Conservation (phyloP, 1,140 invertebrate genomes). For the Tetragonula clypearis region DNA sequence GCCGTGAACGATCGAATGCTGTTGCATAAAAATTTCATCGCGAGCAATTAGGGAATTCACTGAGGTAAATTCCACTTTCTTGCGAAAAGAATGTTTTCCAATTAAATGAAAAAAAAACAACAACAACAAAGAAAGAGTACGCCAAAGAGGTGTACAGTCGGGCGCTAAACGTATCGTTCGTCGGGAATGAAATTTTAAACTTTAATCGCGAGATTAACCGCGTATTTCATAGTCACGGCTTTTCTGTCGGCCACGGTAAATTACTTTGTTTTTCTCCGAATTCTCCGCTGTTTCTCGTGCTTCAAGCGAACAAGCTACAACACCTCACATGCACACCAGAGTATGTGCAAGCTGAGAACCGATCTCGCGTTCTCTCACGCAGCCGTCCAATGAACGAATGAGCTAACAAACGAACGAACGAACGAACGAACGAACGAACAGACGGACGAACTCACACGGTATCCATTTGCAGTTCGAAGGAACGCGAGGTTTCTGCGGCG, state of each 20-base stretch:
- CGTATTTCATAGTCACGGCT: conserved; percentile 8
- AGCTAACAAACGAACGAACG: not conserved
- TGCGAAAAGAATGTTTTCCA: conserved; percentile 8
- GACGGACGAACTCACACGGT: not conserved
- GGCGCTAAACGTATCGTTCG: not conserved
- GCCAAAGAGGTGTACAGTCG: too few species aligned
- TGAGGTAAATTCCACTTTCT: not conserved
- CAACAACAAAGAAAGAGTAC: not conserved
- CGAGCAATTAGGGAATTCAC: not conserved
- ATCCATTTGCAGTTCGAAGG: conserved; percentile 50
- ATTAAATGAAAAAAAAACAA: conserved; percentile 4
- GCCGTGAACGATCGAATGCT: not conserved
- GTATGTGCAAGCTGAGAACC: not conserved
- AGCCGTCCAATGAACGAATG: not conserved
- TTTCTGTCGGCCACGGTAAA: conserved; percentile 1
- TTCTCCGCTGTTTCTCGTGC: not conserved
- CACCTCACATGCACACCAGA: not conserved
- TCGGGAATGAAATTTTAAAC: conserved; percentile 46
- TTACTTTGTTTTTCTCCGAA: conserved; percentile 31
- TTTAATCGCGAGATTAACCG: conserved; percentile 46
- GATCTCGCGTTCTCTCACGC: not conserved
- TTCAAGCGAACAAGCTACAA: conserved; percentile 12
- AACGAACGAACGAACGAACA: not conserved
- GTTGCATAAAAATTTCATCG: conserved; percentile 26
- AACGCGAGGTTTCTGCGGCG: conserved; percentile 41